Conservation (phyloP, 2,797 vertebrate genomes). For the Cichlasoma orientale region DNA sequence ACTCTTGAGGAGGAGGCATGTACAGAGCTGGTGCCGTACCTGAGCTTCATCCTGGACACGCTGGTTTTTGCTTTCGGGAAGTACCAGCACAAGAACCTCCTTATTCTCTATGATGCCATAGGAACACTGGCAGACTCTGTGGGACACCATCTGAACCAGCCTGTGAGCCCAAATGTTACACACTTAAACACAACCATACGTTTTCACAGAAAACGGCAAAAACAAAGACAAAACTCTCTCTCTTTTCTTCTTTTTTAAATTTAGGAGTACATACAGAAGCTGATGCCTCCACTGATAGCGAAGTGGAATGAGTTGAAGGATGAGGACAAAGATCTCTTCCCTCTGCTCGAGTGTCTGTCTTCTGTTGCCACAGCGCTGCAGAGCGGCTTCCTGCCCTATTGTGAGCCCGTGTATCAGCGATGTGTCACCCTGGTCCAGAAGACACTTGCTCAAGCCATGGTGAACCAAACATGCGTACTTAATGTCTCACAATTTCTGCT, state of each 20-base stretch:
- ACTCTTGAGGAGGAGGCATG: slow-evolving; percentile 95
- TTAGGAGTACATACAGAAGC: slow-evolving; percentile 93
- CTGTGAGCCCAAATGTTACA: slow-evolving; percentile 57
- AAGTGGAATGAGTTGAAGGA: slow-evolving; percentile 97
- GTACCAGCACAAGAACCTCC: slow-evolving; percentile 95
- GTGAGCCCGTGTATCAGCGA: slow-evolving; percentile 94
- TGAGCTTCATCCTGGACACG: slow-evolving; percentile 94
- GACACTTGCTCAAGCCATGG: slow-evolving; percentile 94
- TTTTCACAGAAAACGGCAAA: neutral
- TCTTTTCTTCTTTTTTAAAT: neutral
- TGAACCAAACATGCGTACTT: slow-evolving; percentile 56
- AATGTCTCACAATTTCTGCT: neutral
- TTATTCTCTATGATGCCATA: slow-evolving; percentile 95
- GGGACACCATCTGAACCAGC: slow-evolving; percentile 94
- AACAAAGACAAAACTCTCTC: neutral
- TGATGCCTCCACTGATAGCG: slow-evolving; percentile 95
- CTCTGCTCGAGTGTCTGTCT: slow-evolving; percentile 92
- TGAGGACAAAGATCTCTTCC: slow-evolving; percentile 95
- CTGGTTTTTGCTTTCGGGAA: slow-evolving; percentile 95
- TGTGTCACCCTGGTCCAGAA: slow-evolving; percentile 95
- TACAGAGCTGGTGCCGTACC: slow-evolving; percentile 93
- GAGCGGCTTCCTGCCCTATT: slow-evolving; percentile 94
- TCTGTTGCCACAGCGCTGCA: slow-evolving; percentile 94
- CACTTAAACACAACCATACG: neutral
- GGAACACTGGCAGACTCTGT: slow-evolving; percentile 93